These are phyloP conservation scores for Samia ricini DNA, from an alignment of 1,140 invertebrate species.

Conservation along the genomic window DNA sequence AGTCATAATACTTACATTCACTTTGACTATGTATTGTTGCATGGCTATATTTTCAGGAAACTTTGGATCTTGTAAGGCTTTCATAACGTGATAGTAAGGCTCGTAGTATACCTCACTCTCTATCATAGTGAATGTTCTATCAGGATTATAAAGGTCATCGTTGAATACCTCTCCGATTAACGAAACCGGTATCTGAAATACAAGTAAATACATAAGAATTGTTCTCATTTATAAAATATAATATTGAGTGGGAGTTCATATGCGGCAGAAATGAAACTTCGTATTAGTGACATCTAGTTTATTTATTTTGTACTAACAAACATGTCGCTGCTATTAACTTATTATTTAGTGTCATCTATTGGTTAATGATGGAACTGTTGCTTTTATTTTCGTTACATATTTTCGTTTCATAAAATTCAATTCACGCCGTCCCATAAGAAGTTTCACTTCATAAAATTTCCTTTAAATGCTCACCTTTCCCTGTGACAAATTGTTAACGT, in stretches of 20 bases:
- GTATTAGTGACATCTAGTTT: too few relatives aligned
- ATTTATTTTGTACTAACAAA: too few relatives aligned
- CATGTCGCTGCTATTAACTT: too few relatives aligned
- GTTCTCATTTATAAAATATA: too few relatives aligned
- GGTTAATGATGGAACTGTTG: too few relatives aligned
- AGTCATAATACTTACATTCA: slow-evolving; percentile 55
- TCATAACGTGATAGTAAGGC: slow-evolving; percentile 82
- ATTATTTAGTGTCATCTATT: too few relatives aligned
- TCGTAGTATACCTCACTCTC: slow-evolving; percentile 84
- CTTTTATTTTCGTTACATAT: too few relatives aligned
- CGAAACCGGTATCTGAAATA: slow-evolving; percentile 73
- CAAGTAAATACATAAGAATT: slow-evolving; percentile 1
- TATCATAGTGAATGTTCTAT: slow-evolving; percentile 78
- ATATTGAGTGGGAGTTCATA: too few relatives aligned
- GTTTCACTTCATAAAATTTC: too few relatives aligned
- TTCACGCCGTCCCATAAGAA: too few relatives aligned
- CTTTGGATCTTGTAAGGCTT: slow-evolving; percentile 78
- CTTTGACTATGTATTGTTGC: slow-evolving; percentile 81
- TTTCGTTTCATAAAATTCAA: not conserved
- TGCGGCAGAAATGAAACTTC: too few relatives aligned
- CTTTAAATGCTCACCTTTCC: slow-evolving; percentile 79
- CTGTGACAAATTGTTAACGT: slow-evolving; percentile 64
- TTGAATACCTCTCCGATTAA: slow-evolving; percentile 60
- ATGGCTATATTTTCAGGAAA: slow-evolving; percentile 79
- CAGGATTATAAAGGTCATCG: slow-evolving; percentile 52